Evolutionary conservation across 2,797 vertebrate species (phyloP), one percentile per base, ranked within the genome.

Genomic region (Gallinago solitaria): DNA sequence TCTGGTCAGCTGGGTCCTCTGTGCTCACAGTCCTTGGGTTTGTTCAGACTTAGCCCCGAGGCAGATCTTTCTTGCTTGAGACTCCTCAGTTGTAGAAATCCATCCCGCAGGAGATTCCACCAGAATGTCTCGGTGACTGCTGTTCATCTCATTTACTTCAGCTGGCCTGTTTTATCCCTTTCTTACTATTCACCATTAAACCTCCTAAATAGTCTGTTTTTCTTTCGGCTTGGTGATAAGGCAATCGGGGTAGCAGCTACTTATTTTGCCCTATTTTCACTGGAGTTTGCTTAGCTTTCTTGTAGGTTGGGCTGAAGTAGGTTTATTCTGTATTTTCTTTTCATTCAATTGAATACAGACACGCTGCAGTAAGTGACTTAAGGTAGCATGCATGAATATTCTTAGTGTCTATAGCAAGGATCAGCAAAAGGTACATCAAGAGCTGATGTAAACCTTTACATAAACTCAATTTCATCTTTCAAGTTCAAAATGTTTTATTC

Each of bases 111-210:
- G 61, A 93, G 18, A 81, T 65, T 61, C 16, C 39, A n/a, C 21
- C 68, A 48, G 71, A 93, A 81, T 81, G 25, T 92, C 47, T 92
- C 61, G 28, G 47, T 65, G 75, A 84, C 18, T 68, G 25, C 54
- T 53, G 51, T 12, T 81, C 35, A 16, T 60, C 30, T 83, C 61
- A 83, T 77, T 93, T 95, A 83, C 90, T 96, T 95, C 71, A 76
- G 37, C 28, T 93, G 77, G 60, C 8, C 57, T 91, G 21, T 95
- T 96, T 94, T 89, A 87, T 82, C 35, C 16, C 9, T 75, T 65
- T 53, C 54, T 69, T 51, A 43, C 12, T 54, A 16, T 60, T 89
- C 73, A 11, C 35, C 79, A 12, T 41, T 68, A 73, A 95, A 67
- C 33, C 5, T 86, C 51, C 30, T 50, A 25, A 25, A 17, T 81